Percentiles rank a stretch among this genome's conserved stretches.
These are phyloP conservation scores for Sisor rabdophorus DNA, from an alignment of 2,113 vertebrate species.

Conservation along the genomic window DNA sequence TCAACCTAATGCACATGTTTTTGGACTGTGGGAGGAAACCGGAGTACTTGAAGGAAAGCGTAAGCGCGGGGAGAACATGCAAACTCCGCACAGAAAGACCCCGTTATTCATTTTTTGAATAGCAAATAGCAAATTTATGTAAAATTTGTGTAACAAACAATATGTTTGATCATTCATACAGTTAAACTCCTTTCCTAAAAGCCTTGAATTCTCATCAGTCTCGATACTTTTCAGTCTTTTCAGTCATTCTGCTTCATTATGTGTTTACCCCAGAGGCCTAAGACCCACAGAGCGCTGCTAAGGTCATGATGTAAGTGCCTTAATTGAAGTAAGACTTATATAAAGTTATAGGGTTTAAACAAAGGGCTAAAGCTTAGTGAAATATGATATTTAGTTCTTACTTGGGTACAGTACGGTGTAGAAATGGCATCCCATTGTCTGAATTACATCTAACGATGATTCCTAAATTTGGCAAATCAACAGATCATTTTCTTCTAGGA, in stretches of 20 bases:
- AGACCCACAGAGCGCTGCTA: not conserved
- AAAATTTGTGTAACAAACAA: not conserved
- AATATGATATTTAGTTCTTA: not conserved
- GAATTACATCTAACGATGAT: not conserved
- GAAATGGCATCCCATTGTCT: not conserved
- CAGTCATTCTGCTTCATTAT: conserved; percentile 1
- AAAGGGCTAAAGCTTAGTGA: conserved; percentile 6
- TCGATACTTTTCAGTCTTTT: conserved; percentile 19
- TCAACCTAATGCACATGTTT: no score
- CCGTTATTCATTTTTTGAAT: no score
- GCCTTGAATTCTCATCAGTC: not conserved
- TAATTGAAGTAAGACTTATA: conserved; percentile 7
- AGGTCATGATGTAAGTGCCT: conserved; percentile 8
- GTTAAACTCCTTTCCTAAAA: conserved; percentile 6
- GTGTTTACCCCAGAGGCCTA: not conserved
- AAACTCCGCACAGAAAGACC: no score
- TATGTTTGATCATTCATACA: not conserved
- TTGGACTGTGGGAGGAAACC: no score
- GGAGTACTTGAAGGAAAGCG: no score
- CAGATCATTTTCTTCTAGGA: not conserved
- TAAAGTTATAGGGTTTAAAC: not conserved
- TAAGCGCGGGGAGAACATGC: no score
- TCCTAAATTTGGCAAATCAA: not conserved
- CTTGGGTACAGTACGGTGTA: not conserved
- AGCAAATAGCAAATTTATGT: no score